Percentiles rank a stretch among this genome's conserved stretches.
phyloP scores from a whole-genome alignment of 2,888 invertebrate genomes.

The Drosophila paramelanica region DNA sequence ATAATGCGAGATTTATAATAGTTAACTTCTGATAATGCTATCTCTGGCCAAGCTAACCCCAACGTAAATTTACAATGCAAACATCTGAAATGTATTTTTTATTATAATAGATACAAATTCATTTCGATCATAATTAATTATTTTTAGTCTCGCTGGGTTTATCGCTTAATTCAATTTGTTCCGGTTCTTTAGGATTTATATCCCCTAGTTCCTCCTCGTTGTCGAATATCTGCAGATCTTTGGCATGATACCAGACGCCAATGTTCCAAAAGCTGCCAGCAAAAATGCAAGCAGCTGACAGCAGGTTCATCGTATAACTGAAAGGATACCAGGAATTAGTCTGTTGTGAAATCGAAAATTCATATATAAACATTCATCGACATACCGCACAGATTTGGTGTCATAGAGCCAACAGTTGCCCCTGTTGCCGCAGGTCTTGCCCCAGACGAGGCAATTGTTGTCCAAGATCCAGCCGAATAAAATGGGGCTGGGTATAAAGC shows the following conservation, averaged over 20 bases:
- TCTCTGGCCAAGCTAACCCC: neutral
- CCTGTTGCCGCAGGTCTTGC: conserved; percentile 88
- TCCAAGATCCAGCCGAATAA: conserved; percentile 89
- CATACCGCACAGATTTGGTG: conserved; percentile 86
- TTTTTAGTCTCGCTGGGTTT: conserved; percentile 4
- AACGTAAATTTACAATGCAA: neutral
- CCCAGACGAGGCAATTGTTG: conserved; percentile 89
- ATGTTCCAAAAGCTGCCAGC: conserved; percentile 88
- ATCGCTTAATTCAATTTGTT: conserved; percentile 15
- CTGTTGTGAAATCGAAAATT: conserved; percentile 84
- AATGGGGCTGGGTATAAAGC: conserved; percentile 90
- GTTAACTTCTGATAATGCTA: neutral
- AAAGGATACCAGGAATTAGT: conserved; percentile 86
- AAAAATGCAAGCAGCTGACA: conserved; percentile 87
- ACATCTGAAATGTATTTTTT: neutral
- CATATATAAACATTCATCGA: conserved; percentile 49
- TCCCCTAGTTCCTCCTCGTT: conserved; percentile 85
- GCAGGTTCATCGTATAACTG: conserved; percentile 84
- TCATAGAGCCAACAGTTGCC: conserved; percentile 91
- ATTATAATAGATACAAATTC: neutral
- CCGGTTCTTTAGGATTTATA: neutral
- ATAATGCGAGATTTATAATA: neutral
- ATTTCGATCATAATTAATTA: conserved; percentile 6
- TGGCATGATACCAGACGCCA: conserved; percentile 88
- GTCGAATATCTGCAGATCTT: conserved; percentile 89